A percentile compares a stretch with the other conserved stretches of the same genome.
phyloP scores from a whole-genome alignment of 1,140 invertebrate genomes.

The Phocides pigmalion region DNA sequence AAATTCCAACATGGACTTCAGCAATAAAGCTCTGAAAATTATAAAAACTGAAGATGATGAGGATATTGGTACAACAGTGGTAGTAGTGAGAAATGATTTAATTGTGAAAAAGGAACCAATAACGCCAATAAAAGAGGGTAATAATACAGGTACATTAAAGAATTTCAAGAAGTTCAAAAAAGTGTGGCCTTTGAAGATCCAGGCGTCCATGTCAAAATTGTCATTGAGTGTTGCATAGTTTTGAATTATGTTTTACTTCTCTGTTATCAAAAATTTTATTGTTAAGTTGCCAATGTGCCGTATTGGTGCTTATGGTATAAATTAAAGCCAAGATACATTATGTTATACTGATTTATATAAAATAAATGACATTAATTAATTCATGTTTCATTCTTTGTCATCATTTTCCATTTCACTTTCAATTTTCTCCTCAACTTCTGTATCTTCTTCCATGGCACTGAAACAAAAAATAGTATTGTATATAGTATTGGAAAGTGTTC shows the following conservation, averaged over 20 bases:
- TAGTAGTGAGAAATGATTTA: conserved; percentile 57
- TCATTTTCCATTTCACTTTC: conserved; percentile 41
- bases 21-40: conserved; percentile 38
- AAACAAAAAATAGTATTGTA: conserved; percentile 22
- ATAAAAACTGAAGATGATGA: conserved; percentile 57
- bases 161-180: conserved; percentile 80
- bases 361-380: conserved; percentile 27
- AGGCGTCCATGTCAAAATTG: conserved; percentile 49
- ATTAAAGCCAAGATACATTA: conserved; percentile 34
- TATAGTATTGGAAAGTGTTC: too few species aligned
- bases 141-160: conserved; percentile 40
- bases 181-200: conserved; percentile 71
- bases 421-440: neutral
- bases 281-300: conserved; percentile 8
- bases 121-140: conserved; percentile 36
- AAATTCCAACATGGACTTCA: conserved; percentile 45
- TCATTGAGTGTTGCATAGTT: conserved; percentile 30
- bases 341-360: conserved; percentile 34
- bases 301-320: conserved; percentile 29
- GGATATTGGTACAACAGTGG: conserved; percentile 61
- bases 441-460: conserved; percentile 18
- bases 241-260: conserved; percentile 7
- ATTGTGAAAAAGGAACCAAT: conserved; percentile 66
- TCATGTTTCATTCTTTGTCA: conserved; percentile 25
- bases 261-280: neutral